phyloP scores from a whole-genome alignment of 2,797 vertebrate genomes.

The Pempheris klunzingeri region DNA sequence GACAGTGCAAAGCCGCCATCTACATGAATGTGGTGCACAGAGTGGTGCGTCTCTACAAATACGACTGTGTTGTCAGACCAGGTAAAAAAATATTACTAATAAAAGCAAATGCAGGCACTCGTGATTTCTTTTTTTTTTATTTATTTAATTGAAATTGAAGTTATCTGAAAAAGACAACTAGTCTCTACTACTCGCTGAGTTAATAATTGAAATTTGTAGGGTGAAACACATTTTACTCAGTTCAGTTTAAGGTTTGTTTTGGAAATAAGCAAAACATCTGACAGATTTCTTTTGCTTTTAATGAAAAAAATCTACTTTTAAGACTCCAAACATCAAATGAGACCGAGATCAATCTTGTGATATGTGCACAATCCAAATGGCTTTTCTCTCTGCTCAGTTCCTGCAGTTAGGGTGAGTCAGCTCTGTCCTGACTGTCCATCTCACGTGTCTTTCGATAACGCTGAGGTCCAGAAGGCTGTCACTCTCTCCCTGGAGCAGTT shows the following conservation, averaged over 20 bases:
- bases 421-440: conserved; percentile 77
- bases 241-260: background rate
- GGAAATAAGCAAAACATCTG: background rate
- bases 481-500: conserved; percentile 76
- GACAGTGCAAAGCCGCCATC: conserved; percentile 83
- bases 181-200: background rate
- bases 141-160: too few species aligned
- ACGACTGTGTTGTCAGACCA: conserved; percentile 80
- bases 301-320: background rate
- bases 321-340: background rate
- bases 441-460: accelerated
- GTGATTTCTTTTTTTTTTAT: background rate
- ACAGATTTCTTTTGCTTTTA: background rate
- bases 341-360: background rate
- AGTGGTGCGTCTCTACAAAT: conserved; percentile 83
- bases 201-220: background rate
- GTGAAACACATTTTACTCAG: background rate
- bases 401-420: background rate
- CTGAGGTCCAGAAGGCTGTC: conserved; percentile 45
- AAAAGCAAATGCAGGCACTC: background rate
- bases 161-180: background rate
- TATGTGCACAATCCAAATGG: background rate
- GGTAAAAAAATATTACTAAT: conserved; percentile 61
- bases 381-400: conserved; percentile 56
- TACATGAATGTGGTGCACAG: conserved; percentile 78